Evolutionary conservation across 2,113 vertebrate species (phyloP).

Genomic region (Pyxicephalus adspersus): DNA sequence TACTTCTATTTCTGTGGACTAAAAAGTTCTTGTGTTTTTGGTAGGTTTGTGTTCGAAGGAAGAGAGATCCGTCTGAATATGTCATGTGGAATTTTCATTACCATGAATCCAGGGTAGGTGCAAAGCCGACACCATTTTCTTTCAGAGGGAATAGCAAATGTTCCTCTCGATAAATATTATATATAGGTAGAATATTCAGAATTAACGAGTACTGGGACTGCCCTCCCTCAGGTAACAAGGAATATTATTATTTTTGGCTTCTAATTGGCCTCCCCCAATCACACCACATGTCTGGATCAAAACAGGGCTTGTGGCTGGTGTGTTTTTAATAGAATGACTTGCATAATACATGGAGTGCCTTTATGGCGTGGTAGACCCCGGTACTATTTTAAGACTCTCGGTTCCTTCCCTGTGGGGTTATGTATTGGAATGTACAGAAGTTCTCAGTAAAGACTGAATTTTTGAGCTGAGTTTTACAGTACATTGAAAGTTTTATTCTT

Average conservation of each 20-base stretch:
- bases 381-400: conserved; percentile 1
- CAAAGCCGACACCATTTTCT: not conserved
- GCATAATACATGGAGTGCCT: conserved; percentile 4
- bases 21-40: conserved; percentile 52
- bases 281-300: conserved; percentile 19
- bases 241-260: not conserved
- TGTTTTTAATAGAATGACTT: not conserved
- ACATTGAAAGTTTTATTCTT: not conserved
- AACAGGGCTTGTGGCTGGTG: not conserved
- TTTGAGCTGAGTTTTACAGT: not conserved
- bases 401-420: not conserved
- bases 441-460: not conserved
- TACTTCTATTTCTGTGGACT: not conserved
- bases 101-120: conserved; percentile 70
- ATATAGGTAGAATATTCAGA: conserved; percentile 12
- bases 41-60: conserved; percentile 71
- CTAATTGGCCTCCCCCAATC: not conserved
- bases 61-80: conserved; percentile 68
- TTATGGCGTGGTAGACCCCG: not conserved
- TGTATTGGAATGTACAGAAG: conserved; percentile 14
- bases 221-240: not conserved
- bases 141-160: conserved; percentile 15
- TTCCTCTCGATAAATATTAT: conserved; percentile 37
- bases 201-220: conserved; percentile 7
- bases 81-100: conserved; percentile 71